Evolutionary conservation across 2,113 vertebrate species (phyloP).

Genomic region (Grallaria varia): DNA sequence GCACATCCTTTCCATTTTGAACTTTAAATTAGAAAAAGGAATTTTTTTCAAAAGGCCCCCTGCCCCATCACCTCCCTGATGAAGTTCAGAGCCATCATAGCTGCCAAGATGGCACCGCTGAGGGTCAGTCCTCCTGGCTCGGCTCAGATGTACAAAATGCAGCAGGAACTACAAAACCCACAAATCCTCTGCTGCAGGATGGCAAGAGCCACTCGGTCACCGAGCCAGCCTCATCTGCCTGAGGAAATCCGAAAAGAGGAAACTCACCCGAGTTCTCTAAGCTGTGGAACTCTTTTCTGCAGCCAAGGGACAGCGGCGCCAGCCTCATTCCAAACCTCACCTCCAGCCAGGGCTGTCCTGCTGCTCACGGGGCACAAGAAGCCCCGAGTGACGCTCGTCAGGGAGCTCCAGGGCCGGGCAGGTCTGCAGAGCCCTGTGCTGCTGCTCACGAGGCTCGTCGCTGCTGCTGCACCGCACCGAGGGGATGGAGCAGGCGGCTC

Average conservation of each 20-base stretch:
- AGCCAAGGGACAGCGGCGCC: background rate
- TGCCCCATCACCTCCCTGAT: background rate
- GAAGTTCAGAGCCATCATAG: background rate
- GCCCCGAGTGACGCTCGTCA: accelerated
- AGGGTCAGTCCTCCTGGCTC: background rate
- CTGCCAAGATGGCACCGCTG: background rate
- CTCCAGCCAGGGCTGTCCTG: background rate
- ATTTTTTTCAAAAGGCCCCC: background rate
- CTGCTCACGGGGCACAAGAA: background rate
- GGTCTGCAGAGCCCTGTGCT: background rate
- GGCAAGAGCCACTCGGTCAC: background rate
- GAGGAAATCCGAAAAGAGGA: background rate
- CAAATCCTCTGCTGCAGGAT: background rate
- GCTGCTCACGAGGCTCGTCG: background rate
- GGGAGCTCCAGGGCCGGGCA: background rate
- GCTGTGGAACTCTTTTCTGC: background rate
- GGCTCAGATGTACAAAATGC: background rate
- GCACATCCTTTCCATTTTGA: background rate
- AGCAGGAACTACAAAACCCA: background rate
- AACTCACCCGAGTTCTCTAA: background rate
- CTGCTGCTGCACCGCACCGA: background rate
- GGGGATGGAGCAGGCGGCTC: background rate
- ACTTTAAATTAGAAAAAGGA: background rate
- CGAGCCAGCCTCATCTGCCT: background rate
- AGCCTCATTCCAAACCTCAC: background rate